phyloP scores from a whole-genome alignment of 1,140 invertebrate species.

The Rhopalosiphum maidis region DNA sequence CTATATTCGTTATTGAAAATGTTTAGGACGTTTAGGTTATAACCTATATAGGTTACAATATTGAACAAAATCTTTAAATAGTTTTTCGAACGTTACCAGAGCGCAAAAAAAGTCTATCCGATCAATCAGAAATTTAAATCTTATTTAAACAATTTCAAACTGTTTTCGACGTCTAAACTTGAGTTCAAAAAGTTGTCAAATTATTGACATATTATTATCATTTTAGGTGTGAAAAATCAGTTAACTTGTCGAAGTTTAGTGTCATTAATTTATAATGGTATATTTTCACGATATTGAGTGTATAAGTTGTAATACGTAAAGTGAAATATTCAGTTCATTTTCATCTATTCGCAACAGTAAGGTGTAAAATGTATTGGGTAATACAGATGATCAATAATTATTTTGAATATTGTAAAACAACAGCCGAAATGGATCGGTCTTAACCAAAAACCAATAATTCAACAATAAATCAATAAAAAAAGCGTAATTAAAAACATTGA shows the following conservation, averaged over 20 bases:
- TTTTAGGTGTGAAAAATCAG: background rate
- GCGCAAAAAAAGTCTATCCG: background rate
- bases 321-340: too few relatives aligned
- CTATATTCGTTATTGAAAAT: background rate
- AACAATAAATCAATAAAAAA: background rate
- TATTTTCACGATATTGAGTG: background rate
- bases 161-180: background rate
- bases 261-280: background rate
- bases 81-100: background rate
- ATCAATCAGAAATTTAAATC: background rate
- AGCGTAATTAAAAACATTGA: background rate
- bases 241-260: background rate
- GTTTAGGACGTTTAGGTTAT: background rate
- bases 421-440: background rate
- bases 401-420: background rate
- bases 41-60: background rate
- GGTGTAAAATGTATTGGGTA: too few relatives aligned
- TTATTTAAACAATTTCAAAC: background rate
- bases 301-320: too few relatives aligned
- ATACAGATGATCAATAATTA: background rate
- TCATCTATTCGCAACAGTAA: too few relatives aligned
- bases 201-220: background rate
- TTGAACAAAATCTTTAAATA: background rate
- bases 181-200: background rate
- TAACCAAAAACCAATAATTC: background rate